Percentiles rank a stretch among this genome's conserved stretches.
Evolutionary conservation across 2,888 invertebrate species (phyloP).

Genomic region (Mesorhabditis spiculigera): DNA sequence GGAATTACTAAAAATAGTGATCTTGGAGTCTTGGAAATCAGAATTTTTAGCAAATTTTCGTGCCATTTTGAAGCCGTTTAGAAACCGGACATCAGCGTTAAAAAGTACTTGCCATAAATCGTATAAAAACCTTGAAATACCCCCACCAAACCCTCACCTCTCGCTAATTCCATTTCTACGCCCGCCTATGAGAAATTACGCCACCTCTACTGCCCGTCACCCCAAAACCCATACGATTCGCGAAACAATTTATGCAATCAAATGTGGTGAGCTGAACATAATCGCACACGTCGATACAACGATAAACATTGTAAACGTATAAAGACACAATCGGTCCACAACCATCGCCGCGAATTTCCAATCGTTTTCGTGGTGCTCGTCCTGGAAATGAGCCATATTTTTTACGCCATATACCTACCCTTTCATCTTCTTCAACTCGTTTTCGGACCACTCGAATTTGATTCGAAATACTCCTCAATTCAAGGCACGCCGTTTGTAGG

Average conservation of each 20-base stretch:
- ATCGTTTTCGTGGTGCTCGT: constrained; percentile 52
- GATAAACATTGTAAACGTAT: constrained; percentile 50
- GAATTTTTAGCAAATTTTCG: too few relatives aligned
- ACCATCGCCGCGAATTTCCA: constrained; percentile 56
- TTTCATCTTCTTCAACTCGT: constrained; percentile 43
- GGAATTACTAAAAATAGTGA: too few relatives aligned
- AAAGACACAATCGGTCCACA: constrained; percentile 49
- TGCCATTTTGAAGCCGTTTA: too few relatives aligned
- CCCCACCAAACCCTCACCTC: too few relatives aligned
- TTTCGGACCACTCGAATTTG: constrained; percentile 41
- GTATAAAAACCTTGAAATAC: too few relatives aligned
- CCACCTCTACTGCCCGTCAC: too few relatives aligned
- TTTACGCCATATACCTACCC: constrained; percentile 18
- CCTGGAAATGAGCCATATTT: constrained; percentile 22
- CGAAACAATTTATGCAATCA: constrained; percentile 29
- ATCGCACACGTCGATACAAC: constrained; percentile 49
- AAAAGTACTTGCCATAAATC: too few relatives aligned
- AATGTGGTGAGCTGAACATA: constrained; percentile 49
- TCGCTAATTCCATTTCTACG: too few relatives aligned
- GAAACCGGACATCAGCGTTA: too few relatives aligned
- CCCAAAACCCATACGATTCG: too few relatives aligned
- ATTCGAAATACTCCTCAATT: constrained; percentile 36
- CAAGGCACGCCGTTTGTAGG: constrained; percentile 44
- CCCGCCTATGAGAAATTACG: too few relatives aligned
- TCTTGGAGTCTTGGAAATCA: too few relatives aligned